These are phyloP conservation scores for Helicoverpa assulta DNA, from an alignment of 2,888 invertebrate genomes.

Conservation along the genomic window DNA sequence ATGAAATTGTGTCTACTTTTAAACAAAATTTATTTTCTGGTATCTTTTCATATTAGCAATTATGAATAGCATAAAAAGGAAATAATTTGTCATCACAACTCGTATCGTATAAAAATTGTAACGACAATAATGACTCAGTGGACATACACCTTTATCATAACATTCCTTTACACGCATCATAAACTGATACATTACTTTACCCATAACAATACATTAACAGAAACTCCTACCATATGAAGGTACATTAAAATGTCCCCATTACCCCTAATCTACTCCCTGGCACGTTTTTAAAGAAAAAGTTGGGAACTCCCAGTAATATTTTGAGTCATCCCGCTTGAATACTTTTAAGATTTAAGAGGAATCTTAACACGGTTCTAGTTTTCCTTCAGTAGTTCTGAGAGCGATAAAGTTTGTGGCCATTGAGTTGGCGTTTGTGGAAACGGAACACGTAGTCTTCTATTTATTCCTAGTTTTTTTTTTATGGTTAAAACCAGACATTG, in stretches of 20 bases:
- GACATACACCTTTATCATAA: background rate
- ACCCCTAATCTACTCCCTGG: background rate
- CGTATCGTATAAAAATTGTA: too few species aligned
- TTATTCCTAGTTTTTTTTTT: background rate
- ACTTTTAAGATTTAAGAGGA: conserved; percentile 48
- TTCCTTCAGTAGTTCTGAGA: conserved; percentile 44
- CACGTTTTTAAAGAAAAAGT: conserved; percentile 28
- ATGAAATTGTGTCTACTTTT: too few species aligned
- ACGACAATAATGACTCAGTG: background rate
- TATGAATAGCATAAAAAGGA: too few species aligned
- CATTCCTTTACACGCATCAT: conserved; percentile 44
- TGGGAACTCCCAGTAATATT: conserved; percentile 27
- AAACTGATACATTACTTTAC: conserved; percentile 50
- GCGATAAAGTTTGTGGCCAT: conserved; percentile 47
- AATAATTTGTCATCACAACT: too few species aligned
- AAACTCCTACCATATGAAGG: background rate
- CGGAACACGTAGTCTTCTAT: too few species aligned
- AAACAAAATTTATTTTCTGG: too few species aligned
- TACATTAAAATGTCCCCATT: background rate
- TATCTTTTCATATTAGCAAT: too few species aligned
- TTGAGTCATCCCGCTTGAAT: conserved; percentile 31
- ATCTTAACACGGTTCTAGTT: conserved; percentile 48
- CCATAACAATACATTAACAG: conserved; percentile 38
- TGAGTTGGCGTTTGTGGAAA: conserved; percentile 2
- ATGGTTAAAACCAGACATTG: background rate